These are phyloP conservation scores for Holotrichia oblita DNA, from an alignment of 1,140 invertebrate genomes.

Conservation along the genomic window DNA sequence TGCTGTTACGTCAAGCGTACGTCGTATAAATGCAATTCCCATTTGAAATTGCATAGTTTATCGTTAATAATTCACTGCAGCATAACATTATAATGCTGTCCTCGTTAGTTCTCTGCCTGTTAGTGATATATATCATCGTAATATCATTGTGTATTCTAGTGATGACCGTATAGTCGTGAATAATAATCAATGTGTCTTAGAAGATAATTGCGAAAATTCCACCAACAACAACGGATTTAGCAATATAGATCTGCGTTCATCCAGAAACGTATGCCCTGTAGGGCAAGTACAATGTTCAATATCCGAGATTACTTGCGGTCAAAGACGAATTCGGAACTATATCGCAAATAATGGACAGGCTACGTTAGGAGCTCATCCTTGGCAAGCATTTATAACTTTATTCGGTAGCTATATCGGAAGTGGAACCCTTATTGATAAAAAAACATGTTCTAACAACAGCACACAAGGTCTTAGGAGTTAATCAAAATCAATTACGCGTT, in stretches of 20 bases:
- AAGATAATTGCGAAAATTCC: too few species aligned
- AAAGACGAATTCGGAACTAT: slow-evolving; percentile 42
- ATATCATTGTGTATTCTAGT: too few species aligned
- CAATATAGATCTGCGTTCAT: slow-evolving; percentile 33
- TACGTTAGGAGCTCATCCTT: slow-evolving; percentile 53
- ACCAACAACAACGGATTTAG: not conserved
- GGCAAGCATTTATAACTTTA: slow-evolving; percentile 56
- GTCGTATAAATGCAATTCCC: too few species aligned
- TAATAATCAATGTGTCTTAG: too few species aligned
- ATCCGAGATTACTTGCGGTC: slow-evolving; percentile 46
- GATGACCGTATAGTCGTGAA: too few species aligned
- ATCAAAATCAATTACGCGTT: slow-evolving; percentile 46
- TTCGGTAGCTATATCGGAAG: slow-evolving; percentile 52
- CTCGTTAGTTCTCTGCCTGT: too few species aligned
- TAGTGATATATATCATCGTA: too few species aligned
- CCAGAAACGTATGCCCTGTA: slow-evolving; percentile 6
- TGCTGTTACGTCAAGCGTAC: too few species aligned
- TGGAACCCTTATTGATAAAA: slow-evolving; percentile 54
- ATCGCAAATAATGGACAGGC: slow-evolving; percentile 47
- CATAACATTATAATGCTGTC: too few species aligned
- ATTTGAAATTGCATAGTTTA: too few species aligned
- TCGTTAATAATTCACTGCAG: too few species aligned
- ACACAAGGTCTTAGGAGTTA: slow-evolving; percentile 54
- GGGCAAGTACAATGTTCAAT: slow-evolving; percentile 35
- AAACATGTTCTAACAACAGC: slow-evolving; percentile 57